These are phyloP conservation scores for Amyelois transitella DNA, from an alignment of 1,140 invertebrate genomes.

Conservation along the genomic window DNA sequence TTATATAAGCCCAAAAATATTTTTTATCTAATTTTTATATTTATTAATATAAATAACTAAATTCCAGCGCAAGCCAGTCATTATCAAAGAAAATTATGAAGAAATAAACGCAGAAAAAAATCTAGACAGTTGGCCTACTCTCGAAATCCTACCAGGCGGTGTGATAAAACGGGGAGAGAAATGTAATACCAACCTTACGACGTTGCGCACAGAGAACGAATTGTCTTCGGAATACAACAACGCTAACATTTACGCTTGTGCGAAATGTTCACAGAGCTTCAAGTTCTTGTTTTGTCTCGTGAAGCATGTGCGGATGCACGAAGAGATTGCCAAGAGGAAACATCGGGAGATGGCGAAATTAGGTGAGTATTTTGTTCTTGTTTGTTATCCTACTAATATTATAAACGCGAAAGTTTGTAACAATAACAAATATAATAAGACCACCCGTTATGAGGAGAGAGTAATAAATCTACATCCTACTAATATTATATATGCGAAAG, in stretches of 20 bases:
- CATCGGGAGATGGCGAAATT: conserved; percentile 17
- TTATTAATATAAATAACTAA: too few species aligned
- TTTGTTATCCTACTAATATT: too few species aligned
- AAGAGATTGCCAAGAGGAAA: conserved; percentile 35
- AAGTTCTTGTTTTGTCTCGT: conserved; percentile 44
- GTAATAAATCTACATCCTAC: too few species aligned
- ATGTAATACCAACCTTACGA: conserved; percentile 11
- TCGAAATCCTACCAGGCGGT: conserved; percentile 54
- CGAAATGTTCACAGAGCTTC: conserved; percentile 55
- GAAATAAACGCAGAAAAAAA: conserved; percentile 13
- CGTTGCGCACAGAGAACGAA: conserved; percentile 6
- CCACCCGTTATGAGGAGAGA: too few species aligned
- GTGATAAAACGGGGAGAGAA: conserved; percentile 49
- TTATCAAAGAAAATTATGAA: neutral
- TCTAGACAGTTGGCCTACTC: conserved; percentile 48
- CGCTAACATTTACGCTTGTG: conserved; percentile 56
- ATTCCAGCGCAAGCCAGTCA: neutral
- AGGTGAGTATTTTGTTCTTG: conserved; percentile 34
- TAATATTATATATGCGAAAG: too few species aligned
- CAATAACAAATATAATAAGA: too few species aligned
- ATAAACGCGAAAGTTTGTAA: too few species aligned
- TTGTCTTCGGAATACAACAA: conserved; percentile 3
- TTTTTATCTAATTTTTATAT: too few species aligned
- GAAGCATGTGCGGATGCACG: conserved; percentile 54
- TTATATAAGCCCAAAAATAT: too few species aligned